A percentile compares a stretch with the other conserved stretches of the same genome.
Conservation (phyloP, 1,140 invertebrate genomes). For the Sycophila sp. region DNA sequence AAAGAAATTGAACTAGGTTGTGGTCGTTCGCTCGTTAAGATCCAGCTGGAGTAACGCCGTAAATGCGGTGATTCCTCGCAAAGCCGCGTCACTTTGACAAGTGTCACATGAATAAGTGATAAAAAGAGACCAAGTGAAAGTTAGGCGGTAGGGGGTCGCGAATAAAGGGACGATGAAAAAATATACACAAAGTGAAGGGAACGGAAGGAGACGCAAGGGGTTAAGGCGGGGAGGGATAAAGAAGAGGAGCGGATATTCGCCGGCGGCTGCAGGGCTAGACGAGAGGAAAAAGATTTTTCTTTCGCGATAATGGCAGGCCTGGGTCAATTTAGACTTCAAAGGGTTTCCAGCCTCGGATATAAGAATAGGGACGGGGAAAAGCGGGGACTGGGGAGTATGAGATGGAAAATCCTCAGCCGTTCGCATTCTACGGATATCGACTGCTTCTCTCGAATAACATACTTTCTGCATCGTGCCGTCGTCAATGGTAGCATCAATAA, state of each 20-base stretch:
- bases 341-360: constrained; percentile 45
- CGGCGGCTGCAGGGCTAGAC: too few species aligned
- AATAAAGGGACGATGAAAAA: not conserved
- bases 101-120: constrained; percentile 24
- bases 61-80: not conserved
- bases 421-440: not conserved
- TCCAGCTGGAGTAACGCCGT: not conserved
- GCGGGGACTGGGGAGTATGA: too few species aligned
- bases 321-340: constrained; percentile 58
- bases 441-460: too few species aligned
- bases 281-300: constrained; percentile 30
- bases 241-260: too few species aligned
- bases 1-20: not conserved
- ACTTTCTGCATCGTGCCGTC: too few species aligned
- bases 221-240: not conserved
- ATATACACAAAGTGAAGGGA: not conserved
- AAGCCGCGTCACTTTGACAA: constrained; percentile 13
- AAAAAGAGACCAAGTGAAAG: not conserved
- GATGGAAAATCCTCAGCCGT: not conserved
- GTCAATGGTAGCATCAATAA: too few species aligned
- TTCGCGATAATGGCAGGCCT: constrained; percentile 38
- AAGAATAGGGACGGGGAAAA: constrained; percentile 16
- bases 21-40: not conserved
- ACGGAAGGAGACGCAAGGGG: not conserved
- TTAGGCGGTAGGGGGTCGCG: too few species aligned